These are phyloP conservation scores for Cinclus mexicanus DNA, from an alignment of 2,113 vertebrate genomes.

Conservation along the genomic window DNA sequence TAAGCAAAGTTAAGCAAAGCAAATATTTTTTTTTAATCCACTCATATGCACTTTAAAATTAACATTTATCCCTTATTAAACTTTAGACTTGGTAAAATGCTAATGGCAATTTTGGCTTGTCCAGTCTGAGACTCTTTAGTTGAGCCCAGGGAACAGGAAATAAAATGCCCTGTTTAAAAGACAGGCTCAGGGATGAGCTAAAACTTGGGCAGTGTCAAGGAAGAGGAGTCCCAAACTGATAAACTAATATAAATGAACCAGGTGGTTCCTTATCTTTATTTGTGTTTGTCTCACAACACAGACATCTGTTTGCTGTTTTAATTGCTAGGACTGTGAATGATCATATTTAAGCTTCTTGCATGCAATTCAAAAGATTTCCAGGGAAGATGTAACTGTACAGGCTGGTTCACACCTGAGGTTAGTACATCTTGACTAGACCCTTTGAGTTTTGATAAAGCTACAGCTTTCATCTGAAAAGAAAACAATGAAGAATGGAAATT, in stretches of 20 bases:
- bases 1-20: neutral
- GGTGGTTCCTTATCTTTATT: neutral
- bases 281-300: neutral
- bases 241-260: neutral
- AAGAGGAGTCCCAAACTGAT: neutral
- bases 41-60: neutral
- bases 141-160: neutral
- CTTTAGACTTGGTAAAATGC: neutral
- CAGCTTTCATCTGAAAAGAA: slow-evolving; percentile 12
- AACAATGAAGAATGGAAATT: neutral
- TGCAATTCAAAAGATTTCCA: neutral
- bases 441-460: neutral
- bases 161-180: neutral
- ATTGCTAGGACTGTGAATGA: neutral
- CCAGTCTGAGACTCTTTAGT: neutral
- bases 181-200: neutral
- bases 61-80: neutral
- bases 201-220: neutral
- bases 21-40: neutral
- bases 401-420: neutral
- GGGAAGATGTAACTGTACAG: neutral
- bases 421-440: neutral
- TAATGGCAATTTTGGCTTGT: neutral
- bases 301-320: neutral
- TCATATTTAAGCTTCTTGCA: neutral